Base-by-base conservation (phyloP, 2,797 vertebrate species). In the Oreonectes daqikongensis region DNA sequence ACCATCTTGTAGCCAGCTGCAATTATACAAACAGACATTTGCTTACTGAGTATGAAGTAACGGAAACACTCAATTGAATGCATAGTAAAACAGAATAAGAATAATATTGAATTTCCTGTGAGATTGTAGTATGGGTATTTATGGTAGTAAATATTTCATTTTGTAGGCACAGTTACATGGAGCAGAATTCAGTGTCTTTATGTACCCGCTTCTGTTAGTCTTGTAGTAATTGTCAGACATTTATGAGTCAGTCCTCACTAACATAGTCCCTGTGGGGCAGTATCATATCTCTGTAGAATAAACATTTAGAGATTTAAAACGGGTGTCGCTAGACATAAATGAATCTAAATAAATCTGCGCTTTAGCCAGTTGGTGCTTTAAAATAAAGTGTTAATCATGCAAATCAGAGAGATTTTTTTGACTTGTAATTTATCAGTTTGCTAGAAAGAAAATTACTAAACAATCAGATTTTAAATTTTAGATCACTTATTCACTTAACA, bases 1-100 rank as follows among this genome's bases (percentile, higher is more conserved):
- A 88, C 87, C 78, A 82, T 86, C 86, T 86, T 78, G 77, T 65
- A 80, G 59, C 82, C 84, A 59, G 66, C 64, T 67, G 81, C 61
- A 44, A 48, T 71, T 70, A 40, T 71, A 42, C 55, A 28, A 44
- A 68, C 12, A 67, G 20, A 67, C 9, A 67, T 40, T 32, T 32
- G 10, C 44, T 22, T 50, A 61, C 57, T 18, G 42, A 26, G 53
- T 48, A 63, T 55, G 44, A 52, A 50, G 26, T 64, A 53, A 61
- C 44, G 4, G 44, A 40, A 40, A 60, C 32, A 24, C 24, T 46
- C 57, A 28, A 77, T 61, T 77, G 12, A 64, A 69, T 69, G 42
- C 22, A 61, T 18, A 26, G 4, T 26, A n/a, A n/a, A n/a, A n/a
- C 59, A 77, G 67, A 53, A 46, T 44, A 38, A 18, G 50, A 60